Conservation (phyloP, 1,140 invertebrate species). For the Sinonovacula constricta region DNA sequence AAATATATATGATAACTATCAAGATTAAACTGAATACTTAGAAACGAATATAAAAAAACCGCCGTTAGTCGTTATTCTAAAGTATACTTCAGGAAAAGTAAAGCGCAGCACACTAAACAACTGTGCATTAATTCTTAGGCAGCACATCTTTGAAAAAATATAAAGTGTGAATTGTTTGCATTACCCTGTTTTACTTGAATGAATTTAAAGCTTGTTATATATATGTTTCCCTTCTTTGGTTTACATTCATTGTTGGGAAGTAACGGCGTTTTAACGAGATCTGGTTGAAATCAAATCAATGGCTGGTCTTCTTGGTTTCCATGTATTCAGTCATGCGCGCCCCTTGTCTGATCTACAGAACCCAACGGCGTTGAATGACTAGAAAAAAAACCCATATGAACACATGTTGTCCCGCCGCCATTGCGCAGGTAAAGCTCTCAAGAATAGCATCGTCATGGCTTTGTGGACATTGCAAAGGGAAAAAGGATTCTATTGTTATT, state of each 20-base stretch:
- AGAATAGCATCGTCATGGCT: slow-evolving; percentile 9
- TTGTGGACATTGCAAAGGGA: slow-evolving; percentile 6
- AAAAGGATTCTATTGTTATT: too few relatives aligned
- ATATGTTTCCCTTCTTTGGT: slow-evolving; percentile 7
- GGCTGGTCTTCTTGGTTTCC: slow-evolving; percentile 15
- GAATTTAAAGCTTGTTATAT: not conserved
- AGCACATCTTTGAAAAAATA: slow-evolving; percentile 11
- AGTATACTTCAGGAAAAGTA: slow-evolving; percentile 18
- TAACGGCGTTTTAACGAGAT: slow-evolving; percentile 9
- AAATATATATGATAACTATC: too few relatives aligned
- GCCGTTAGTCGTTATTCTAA: slow-evolving; percentile 21
- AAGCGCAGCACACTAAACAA: slow-evolving; percentile 12
- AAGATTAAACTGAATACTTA: slow-evolving; percentile 17
- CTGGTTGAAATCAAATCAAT: slow-evolving; percentile 12
- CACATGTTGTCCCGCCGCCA: not conserved
- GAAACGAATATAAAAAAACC: slow-evolving; percentile 12
- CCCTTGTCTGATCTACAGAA: slow-evolving; percentile 4
- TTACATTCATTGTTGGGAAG: slow-evolving; percentile 21
- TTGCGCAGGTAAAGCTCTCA: not conserved
- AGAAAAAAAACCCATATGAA: slow-evolving; percentile 19
- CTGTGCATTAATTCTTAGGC: not conserved
- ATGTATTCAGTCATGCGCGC: slow-evolving; percentile 14
- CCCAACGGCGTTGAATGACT: slow-evolving; percentile 15
- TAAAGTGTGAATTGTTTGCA: slow-evolving; percentile 6
- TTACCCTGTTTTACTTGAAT: slow-evolving; percentile 3